Conservation (phyloP, 2,888 invertebrate species). For the Helobdella robusta region DNA sequence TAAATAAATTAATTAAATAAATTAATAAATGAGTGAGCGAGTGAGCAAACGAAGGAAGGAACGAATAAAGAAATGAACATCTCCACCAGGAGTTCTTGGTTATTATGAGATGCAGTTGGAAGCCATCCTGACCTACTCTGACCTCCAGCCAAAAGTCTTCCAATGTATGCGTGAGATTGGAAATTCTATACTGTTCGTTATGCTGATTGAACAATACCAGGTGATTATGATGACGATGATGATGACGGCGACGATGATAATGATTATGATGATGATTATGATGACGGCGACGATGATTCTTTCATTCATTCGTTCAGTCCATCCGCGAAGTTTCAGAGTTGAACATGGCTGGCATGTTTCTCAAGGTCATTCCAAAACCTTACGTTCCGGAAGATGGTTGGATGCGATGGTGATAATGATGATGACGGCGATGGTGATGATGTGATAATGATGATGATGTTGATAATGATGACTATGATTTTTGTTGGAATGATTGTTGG, state of each 20-base stretch:
- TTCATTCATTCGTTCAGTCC: slow-evolving; percentile 15
- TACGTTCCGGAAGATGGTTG: slow-evolving; percentile 49
- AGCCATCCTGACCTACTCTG: slow-evolving; percentile 89
- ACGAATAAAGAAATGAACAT: too few relatives aligned
- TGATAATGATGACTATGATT: too few relatives aligned
- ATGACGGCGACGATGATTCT: too few relatives aligned
- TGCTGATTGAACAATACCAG: slow-evolving; percentile 77
- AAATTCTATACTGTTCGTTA: slow-evolving; percentile 85
- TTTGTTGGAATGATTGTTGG: too few relatives aligned
- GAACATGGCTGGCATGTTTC: slow-evolving; percentile 87
- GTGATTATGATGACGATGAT: slow-evolving; percentile 20
- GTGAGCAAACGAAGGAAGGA: too few relatives aligned
- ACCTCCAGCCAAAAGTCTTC: slow-evolving; percentile 83
- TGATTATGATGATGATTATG: neutral
- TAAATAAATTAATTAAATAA: too few relatives aligned
- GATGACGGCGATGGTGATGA: too few relatives aligned
- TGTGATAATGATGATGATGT: too few relatives aligned
- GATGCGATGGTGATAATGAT: too few relatives aligned
- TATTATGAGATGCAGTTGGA: slow-evolving; percentile 78
- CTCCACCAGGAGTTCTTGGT: slow-evolving; percentile 49
- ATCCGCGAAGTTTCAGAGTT: slow-evolving; percentile 95
- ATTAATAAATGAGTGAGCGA: too few relatives aligned
- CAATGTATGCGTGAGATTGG: slow-evolving; percentile 88
- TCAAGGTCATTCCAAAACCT: slow-evolving; percentile 84
- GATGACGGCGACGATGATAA: neutral